phyloP scores from a whole-genome alignment of 2,888 invertebrate species.

The Xylota sylvarum region DNA sequence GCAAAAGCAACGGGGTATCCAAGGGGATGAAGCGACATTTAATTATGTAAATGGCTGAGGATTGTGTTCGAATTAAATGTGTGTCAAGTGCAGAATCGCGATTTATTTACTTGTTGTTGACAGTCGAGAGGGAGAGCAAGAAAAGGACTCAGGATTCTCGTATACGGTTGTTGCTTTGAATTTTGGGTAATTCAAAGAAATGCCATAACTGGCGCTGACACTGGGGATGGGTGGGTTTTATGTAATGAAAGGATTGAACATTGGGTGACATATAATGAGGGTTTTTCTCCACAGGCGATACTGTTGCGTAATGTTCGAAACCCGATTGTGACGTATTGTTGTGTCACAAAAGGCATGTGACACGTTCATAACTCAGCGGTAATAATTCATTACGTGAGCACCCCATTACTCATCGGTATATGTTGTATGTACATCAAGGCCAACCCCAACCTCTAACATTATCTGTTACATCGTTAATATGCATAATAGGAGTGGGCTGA shows the following conservation, averaged over 20 bases:
- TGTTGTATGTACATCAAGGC: too few relatives aligned
- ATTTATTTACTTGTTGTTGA: constrained; percentile 44
- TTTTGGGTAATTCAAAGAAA: constrained; percentile 4
- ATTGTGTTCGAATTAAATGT: constrained; percentile 61
- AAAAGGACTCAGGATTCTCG: too few relatives aligned
- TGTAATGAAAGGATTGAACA: neutral
- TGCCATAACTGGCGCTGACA: neutral
- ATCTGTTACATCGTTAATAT: too few relatives aligned
- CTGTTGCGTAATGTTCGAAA: neutral
- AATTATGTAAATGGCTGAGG: constrained; percentile 60
- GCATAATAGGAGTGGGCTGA: too few relatives aligned
- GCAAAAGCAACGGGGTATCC: constrained; percentile 28
- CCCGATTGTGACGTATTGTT: neutral
- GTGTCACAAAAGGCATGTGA: too few relatives aligned
- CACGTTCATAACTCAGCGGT: too few relatives aligned
- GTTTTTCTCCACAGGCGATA: neutral
- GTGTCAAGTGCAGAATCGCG: constrained; percentile 58
- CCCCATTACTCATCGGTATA: too few relatives aligned
- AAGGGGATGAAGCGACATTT: constrained; percentile 43
- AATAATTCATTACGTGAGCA: too few relatives aligned
- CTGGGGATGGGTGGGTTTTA: neutral
- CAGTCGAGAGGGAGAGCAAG: constrained; percentile 19
- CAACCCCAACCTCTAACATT: too few relatives aligned
- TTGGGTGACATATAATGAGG: neutral
- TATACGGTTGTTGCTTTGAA: constrained; percentile 20